Base-by-base conservation (phyloP, 2,888 invertebrate genomes). In the Lamproptera curius region DNA sequence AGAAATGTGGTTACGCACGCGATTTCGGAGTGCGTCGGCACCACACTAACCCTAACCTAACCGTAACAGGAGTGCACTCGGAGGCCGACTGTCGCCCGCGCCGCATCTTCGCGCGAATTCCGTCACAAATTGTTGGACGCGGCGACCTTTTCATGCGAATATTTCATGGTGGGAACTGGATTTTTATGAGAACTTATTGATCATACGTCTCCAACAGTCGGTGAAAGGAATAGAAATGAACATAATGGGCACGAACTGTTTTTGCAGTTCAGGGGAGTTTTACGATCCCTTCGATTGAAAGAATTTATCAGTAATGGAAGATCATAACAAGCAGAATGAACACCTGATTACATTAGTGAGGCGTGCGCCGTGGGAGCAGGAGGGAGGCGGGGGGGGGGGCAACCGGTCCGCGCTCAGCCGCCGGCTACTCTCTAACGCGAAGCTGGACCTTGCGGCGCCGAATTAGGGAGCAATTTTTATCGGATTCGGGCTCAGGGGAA, bases 321-420 rank as follows among this genome's bases (percentile, higher is more conserved):
- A 14, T 41, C 35, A 28, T 41, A 41, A 36, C 41, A 54, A 42
- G 55, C 50, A 56, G 56, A 61, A 56, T 57, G 60, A 64, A 61
- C 66, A 67, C 59, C 64, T 67, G 67, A 68, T 64, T 62, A 62
- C 59, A 57, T 61, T 65, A 40, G 39, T 49, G 28, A 50, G 33
- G 42, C 35, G 50, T 50, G 53, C 50, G 47, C 50, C 42, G 51
- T 43, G 53, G 51, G 47, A 42, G 48, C 20, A 55, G 51, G 40
- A 41, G 37, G 59, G 51, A 49, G 57, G 39, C 52, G 50, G 44
- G 55, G 46, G 51, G 53, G 50, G 54, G 41, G 50, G 45, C 59
- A 62, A 72, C 74, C 74, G 78, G 73, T 43, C 51, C 46, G 50
- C 56, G 50, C 54, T 56, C 53, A 42, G 53, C 52, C 46, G 53